phyloP scores from a whole-genome alignment of 1,140 invertebrate genomes.

The Plodia interpunctella region DNA sequence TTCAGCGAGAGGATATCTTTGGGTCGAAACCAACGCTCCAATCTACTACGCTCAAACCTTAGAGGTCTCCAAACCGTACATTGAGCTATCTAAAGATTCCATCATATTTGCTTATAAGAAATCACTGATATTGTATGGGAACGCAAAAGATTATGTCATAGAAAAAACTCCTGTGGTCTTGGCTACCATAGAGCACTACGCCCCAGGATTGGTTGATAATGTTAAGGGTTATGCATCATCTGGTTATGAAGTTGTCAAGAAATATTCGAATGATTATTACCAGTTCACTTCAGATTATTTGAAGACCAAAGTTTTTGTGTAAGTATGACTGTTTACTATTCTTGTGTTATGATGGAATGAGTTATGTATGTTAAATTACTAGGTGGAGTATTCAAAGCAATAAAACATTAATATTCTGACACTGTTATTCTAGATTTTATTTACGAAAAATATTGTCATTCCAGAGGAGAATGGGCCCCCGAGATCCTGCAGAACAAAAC shows the following conservation, averaged over 20 bases:
- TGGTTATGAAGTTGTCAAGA: conserved; percentile 61
- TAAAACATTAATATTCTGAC: neutral
- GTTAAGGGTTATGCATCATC: conserved; percentile 68
- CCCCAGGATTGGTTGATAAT: conserved; percentile 81
- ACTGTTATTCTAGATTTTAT: too few relatives aligned
- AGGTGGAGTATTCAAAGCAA: too few relatives aligned
- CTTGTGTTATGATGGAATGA: too few relatives aligned
- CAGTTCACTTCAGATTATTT: conserved; percentile 77
- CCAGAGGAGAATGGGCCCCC: conserved; percentile 85
- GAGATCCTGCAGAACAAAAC: conserved; percentile 84
- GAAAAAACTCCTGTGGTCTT: conserved; percentile 81
- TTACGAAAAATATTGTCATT: conserved; percentile 46
- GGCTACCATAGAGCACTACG: conserved; percentile 82
- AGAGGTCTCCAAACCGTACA: conserved; percentile 79
- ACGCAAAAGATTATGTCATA: conserved; percentile 74
- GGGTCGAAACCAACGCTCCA: conserved; percentile 82
- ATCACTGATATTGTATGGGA: conserved; percentile 71
- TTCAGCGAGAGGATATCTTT: conserved; percentile 78
- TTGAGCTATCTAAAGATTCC: conserved; percentile 78
- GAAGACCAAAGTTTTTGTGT: conserved; percentile 86
- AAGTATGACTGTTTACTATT: conserved; percentile 70
- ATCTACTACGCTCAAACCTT: conserved; percentile 79
- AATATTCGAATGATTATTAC: conserved; percentile 69
- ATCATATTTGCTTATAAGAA: conserved; percentile 77
- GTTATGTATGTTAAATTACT: too few relatives aligned